Base-by-base conservation (phyloP, 2,797 vertebrate species). In the Spondyliosoma cantharus region DNA sequence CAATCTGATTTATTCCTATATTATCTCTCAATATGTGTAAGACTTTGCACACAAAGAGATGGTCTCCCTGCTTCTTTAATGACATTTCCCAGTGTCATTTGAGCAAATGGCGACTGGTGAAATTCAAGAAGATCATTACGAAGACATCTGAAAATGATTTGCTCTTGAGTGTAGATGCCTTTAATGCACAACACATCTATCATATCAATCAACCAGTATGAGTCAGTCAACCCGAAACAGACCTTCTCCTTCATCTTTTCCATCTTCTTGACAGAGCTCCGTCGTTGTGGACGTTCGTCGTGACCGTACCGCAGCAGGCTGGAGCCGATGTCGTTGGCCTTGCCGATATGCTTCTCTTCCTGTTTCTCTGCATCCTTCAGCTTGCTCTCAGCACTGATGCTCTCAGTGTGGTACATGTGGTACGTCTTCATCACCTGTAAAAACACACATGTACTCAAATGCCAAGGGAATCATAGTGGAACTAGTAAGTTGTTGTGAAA, bases 191-290 rank as follows among this genome's bases (percentile, higher is more conserved):
- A 13, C 14, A 37, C 17, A 71, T 56, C 29, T 46, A 29, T 63
- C 9, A 61, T 3, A 9, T 14, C 53, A 53, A 43, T 56, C 25
- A 45, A 16, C 5, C 24, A 37, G 37, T 37, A 37, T 11, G 37
- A 37, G 7, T 12, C 53, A 53, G 46, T 56, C 25, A 48, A 16
- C 7, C 24, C 20, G 56, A 72, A 72, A 76, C 86, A 57, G 22
- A 94, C 98, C 97, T 99, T 99, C 91, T 99, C 98, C 89, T 99
- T 99, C 97, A 99, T 96, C 93, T 99, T 99, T 93, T 99, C 98
- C 11, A 99, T 99, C 92, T 99, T 99, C 91, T 96, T 97, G 90
- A 99, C 97, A 0, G 98, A 98, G 94, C 98, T 99, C 54, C 97
- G 95, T 32, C 98, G 95, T 92, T 97, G 97, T 0, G 97, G 96